Evolutionary conservation across 2,888 invertebrate species (phyloP).

Genomic region (Drosophila anceps): DNA sequence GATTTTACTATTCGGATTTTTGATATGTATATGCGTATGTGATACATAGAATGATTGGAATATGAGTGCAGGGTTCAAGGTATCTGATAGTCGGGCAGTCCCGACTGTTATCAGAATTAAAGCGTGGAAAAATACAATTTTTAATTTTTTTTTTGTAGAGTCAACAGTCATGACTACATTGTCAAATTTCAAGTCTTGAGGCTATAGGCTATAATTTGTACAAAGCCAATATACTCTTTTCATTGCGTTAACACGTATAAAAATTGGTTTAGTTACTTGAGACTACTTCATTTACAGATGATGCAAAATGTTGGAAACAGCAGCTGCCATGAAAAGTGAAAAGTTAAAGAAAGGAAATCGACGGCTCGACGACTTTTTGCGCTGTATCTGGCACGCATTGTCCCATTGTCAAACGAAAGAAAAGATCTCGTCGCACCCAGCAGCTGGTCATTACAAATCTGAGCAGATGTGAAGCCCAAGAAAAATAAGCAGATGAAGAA

Average conservation of each 20-base stretch:
- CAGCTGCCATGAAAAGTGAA: slow-evolving; percentile 49
- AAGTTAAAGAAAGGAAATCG: slow-evolving; percentile 14
- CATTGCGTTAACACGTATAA: not conserved
- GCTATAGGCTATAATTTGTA: too few relatives aligned
- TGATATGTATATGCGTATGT: too few relatives aligned
- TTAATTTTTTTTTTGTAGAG: too few relatives aligned
- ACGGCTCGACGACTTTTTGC: slow-evolving; percentile 48
- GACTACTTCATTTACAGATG: slow-evolving; percentile 37
- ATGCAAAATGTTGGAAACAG: slow-evolving; percentile 57
- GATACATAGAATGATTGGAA: too few relatives aligned
- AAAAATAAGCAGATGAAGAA: slow-evolving; percentile 34
- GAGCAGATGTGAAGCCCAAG: slow-evolving; percentile 13
- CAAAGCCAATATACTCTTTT: not conserved
- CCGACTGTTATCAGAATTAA: too few relatives aligned
- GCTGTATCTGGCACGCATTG: slow-evolving; percentile 39
- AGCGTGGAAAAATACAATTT: too few relatives aligned
- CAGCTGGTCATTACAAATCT: slow-evolving; percentile 42
- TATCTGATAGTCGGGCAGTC: too few relatives aligned
- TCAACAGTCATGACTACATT: too few relatives aligned
- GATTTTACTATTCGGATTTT: too few relatives aligned
- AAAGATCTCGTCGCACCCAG: slow-evolving; percentile 14
- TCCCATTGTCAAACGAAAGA: slow-evolving; percentile 36
- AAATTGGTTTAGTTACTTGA: not conserved
- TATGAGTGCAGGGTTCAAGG: too few relatives aligned
- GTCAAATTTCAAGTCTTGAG: too few relatives aligned